A percentile compares a stretch with the other conserved stretches of the same genome.
Conservation (phyloP, 2,888 invertebrate species). For the Ophion ventricosus region DNA sequence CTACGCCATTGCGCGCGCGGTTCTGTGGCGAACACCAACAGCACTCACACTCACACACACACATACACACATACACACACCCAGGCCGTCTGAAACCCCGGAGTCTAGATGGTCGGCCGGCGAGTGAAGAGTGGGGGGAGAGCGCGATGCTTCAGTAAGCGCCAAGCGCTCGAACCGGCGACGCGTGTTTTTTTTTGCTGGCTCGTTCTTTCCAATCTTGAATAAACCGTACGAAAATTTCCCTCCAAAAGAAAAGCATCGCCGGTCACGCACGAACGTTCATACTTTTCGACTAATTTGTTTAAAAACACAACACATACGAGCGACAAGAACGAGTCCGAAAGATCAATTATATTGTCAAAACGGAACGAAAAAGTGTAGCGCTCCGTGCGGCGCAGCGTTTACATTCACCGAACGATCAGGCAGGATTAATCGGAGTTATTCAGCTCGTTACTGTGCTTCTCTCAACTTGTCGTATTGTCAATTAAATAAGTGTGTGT, state of each 20-base stretch:
- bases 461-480: background rate
- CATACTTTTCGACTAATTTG: background rate
- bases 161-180: slow-evolving; percentile 74
- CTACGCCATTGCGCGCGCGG: slow-evolving; percentile 63
- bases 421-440: slow-evolving; percentile 57
- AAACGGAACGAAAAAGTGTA: slow-evolving; percentile 34
- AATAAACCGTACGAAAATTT: background rate
- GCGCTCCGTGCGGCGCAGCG: slow-evolving; percentile 12
- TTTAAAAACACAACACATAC: background rate
- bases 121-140: slow-evolving; percentile 62
- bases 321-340: background rate
- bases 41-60: background rate
- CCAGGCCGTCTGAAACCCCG: slow-evolving; percentile 48
- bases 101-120: slow-evolving; percentile 52
- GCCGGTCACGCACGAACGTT: background rate
- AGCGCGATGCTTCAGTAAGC: slow-evolving; percentile 75
- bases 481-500: background rate
- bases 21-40: slow-evolving; percentile 26
- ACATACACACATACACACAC: background rate
- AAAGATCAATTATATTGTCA: background rate
- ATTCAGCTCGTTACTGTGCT: slow-evolving; percentile 38
- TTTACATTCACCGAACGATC: slow-evolving; percentile 55
- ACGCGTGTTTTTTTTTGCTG: slow-evolving; percentile 63
- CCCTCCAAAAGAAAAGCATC: background rate
- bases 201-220: slow-evolving; percentile 23